Evolutionary conservation across 92 coral and sea anemone genomes (phyloP).

Genomic region (Epizoanthus stellaris): DNA sequence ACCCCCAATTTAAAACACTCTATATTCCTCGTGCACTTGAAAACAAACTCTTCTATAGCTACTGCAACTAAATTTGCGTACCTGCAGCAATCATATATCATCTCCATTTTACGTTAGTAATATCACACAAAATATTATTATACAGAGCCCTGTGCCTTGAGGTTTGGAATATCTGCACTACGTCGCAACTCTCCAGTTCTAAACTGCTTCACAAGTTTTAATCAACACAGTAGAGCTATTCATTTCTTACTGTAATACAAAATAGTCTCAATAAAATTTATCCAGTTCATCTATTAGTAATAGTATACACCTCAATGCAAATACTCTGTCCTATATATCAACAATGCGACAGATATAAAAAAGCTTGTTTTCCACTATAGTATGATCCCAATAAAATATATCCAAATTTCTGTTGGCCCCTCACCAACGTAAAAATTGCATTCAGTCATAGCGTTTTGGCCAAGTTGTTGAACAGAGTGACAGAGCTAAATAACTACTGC

Average conservation of each 20-base stretch:
- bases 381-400: neutral
- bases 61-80: neutral
- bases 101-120: neutral
- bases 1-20: neutral
- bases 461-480: neutral
- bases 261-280: neutral
- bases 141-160: constrained; percentile 7
- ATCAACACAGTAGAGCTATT: neutral
- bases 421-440: neutral
- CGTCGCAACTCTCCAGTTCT: constrained; percentile 10
- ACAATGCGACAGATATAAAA: constrained; percentile 4
- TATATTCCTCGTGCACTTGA: too few species aligned
- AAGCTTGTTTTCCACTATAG: neutral
- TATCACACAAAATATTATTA: constrained; percentile 11
- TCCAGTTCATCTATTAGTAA: neutral
- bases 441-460: neutral
- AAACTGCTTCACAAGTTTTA: neutral
- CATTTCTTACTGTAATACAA: neutral
- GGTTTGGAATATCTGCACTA: constrained; percentile 33
- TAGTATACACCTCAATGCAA: constrained; percentile 10
- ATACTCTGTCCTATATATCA: constrained; percentile 31
- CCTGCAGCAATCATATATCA: neutral
- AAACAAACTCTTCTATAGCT: too few species aligned
- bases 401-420: constrained; percentile 3
- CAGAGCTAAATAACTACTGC: too few species aligned